These are phyloP conservation scores for Ichneumon xanthorius DNA, from an alignment of 2,888 invertebrate species.

Conservation along the genomic window DNA sequence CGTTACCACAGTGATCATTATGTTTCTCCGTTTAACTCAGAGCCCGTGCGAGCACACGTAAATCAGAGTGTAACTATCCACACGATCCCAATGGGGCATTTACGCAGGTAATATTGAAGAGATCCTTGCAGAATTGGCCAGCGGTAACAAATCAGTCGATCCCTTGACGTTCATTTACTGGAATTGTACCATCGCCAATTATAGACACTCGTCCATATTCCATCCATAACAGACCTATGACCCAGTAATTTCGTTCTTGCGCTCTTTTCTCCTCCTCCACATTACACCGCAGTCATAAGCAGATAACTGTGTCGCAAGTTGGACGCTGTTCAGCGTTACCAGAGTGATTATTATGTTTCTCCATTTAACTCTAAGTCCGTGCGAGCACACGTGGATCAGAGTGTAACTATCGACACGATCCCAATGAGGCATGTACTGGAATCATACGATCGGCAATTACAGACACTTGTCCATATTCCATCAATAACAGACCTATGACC, in stretches of 20 bases:
- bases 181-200: not conserved
- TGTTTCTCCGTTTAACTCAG: constrained; percentile 51
- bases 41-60: constrained; percentile 56
- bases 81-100: constrained; percentile 63
- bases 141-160: not conserved
- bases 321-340: not conserved
- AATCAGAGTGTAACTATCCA: constrained; percentile 70
- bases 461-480: not conserved
- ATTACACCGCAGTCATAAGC: not conserved
- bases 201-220: not conserved
- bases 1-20: constrained; percentile 1
- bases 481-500: not conserved
- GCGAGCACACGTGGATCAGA: constrained; percentile 57
- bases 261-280: not conserved
- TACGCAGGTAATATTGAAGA: too few relatives aligned
- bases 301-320: not conserved
- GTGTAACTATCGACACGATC: constrained; percentile 69
- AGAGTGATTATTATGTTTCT: constrained; percentile 23
- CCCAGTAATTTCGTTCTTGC: not conserved
- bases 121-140: too few relatives aligned
- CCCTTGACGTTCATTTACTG: not conserved
- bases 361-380: constrained; percentile 55
- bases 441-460: not conserved
- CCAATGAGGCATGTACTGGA: constrained; percentile 60
- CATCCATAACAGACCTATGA: not conserved